These are phyloP conservation scores for Choloepus hoffmanni DNA, from an alignment of 2,113 vertebrate species.

Conservation along the genomic window DNA sequence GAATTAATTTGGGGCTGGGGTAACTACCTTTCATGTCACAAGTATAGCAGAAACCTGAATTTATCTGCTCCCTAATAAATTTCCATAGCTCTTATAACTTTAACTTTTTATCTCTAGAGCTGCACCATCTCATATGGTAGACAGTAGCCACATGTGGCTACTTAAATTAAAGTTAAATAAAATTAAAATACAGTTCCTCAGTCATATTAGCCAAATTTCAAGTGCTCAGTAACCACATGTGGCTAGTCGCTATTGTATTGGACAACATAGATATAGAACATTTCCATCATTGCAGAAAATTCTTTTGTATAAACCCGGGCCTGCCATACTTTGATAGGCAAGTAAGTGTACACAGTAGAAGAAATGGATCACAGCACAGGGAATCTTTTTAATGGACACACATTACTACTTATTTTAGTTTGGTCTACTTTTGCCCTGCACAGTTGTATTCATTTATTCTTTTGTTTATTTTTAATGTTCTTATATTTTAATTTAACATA, in stretches of 20 bases:
- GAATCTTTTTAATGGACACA: not conserved
- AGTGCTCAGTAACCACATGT: not conserved
- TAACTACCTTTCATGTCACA: not conserved
- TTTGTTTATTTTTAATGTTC: not conserved
- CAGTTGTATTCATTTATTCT: not conserved
- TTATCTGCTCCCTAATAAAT: not conserved
- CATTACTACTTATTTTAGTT: not conserved
- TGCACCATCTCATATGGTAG: not conserved
- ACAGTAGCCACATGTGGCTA: not conserved
- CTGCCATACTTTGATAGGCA: not conserved
- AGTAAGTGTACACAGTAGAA: not conserved
- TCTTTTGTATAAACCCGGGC: too few relatives aligned
- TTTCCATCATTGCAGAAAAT: too few relatives aligned
- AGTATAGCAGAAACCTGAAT: not conserved
- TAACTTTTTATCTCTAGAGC: not conserved
- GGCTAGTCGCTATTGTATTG: not conserved
- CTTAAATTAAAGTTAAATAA: not conserved
- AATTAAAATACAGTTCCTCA: not conserved
- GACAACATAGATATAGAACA: not conserved
- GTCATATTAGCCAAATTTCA: not conserved
- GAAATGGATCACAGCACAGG: not conserved
- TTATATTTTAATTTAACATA: not conserved
- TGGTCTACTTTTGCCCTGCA: not conserved
- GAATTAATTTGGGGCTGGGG: not conserved
- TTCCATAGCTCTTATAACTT: not conserved